Conservation (phyloP, 2,888 invertebrate genomes). For the Trachelus iudaicus region DNA sequence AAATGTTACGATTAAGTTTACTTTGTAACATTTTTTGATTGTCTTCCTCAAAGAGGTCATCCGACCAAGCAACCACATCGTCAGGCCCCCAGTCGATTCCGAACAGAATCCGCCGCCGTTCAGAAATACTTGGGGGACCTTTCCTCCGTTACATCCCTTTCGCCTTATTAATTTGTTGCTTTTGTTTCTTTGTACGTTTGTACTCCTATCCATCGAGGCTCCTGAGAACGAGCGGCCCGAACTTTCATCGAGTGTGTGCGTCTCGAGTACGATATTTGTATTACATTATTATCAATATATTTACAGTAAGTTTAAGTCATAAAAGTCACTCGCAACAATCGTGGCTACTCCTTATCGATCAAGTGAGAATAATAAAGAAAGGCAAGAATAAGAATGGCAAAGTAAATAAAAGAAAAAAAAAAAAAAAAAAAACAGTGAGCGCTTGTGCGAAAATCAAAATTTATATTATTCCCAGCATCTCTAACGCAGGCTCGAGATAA, state of each 20-base stretch:
- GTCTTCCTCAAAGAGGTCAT: constrained; percentile 61
- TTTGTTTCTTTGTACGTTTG: not conserved
- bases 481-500: constrained; percentile 22
- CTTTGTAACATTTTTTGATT: constrained; percentile 64
- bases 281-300: not conserved
- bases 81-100: not conserved
- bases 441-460: not conserved
- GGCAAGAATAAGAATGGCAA: not conserved
- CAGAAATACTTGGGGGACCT: constrained; percentile 1
- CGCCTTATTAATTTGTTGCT: not conserved
- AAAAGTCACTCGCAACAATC: not conserved
- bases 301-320: not conserved
- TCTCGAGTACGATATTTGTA: not conserved
- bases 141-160: not conserved
- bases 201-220: not conserved
- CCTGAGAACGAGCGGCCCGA: not conserved
- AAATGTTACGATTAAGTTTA: constrained; percentile 55
- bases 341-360: not conserved
- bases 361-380: not conserved
- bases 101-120: not conserved
- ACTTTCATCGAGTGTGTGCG: not conserved
- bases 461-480: constrained; percentile 8
- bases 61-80: constrained; percentile 11
- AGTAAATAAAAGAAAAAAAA: too few relatives aligned
- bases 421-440: too few relatives aligned